These are phyloP conservation scores for Cynopterus brachyotis DNA, from an alignment of 2,113 vertebrate species.

Conservation along the genomic window DNA sequence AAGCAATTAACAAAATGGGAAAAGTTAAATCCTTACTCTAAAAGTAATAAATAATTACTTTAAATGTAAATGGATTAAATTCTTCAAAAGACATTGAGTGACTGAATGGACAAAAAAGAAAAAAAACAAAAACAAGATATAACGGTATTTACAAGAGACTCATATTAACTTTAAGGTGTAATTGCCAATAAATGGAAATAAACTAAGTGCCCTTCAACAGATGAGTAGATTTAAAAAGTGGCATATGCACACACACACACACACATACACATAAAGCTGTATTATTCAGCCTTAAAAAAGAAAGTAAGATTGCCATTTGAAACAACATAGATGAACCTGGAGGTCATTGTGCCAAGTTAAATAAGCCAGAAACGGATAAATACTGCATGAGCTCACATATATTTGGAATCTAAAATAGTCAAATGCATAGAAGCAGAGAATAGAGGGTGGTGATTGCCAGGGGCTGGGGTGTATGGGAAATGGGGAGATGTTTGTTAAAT, in stretches of 20 bases:
- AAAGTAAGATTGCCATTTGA: neutral
- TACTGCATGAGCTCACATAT: neutral
- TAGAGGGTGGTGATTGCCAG: neutral
- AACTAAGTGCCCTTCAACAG: neutral
- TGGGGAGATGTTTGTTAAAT: neutral
- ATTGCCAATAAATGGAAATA: neutral
- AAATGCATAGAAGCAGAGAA: neutral
- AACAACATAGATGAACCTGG: neutral
- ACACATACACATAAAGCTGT: neutral
- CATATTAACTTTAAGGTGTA: neutral
- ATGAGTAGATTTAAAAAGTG: neutral
- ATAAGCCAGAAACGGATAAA: neutral
- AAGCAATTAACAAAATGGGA: neutral
- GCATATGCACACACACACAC: neutral
- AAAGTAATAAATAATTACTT: neutral
- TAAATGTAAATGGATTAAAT: constrained; percentile 31
- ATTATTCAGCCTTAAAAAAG: neutral
- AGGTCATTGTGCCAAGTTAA: neutral
- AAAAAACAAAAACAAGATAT: neutral
- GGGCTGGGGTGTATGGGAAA: neutral
- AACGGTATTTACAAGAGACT: neutral
- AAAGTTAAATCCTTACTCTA: neutral
- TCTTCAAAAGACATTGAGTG: neutral
- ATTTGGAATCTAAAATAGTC: neutral
- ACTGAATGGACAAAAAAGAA: neutral